Evolutionary conservation across 1,140 invertebrate species (phyloP), one percentile per base, ranked within the genome.

Genomic region (Ostrea denselamellosa): DNA sequence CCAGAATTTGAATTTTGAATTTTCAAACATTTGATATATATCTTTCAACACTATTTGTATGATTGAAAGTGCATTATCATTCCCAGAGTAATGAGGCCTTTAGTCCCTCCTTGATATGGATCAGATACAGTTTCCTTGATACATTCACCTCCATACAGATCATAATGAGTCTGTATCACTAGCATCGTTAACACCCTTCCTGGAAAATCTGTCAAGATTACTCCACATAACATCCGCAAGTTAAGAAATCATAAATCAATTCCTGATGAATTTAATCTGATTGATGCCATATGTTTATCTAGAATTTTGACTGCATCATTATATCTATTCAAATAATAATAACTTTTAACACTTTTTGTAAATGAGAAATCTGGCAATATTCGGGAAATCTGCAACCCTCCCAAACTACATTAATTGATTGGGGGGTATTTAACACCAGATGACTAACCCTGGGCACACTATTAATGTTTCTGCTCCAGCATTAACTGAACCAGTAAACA

Each of bases 351-450:
- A 2, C 17, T 19, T 19, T 7, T n/a, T 62, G 17, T 7, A 34
- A 12, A 44, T 77, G 25, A 14, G 68, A 25, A 77, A 77, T 34
- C 25, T 7, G 56, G 56, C 56, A 62, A 62, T 62, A 77, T 34
- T 34, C 5, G 22, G 17, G 9, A 34, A 77, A 17, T 77, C n/a
- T 71, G 65, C 10, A 25, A 22, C 28, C 28, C 68, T 25, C 65
- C 22, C n/a, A n/a, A n/a, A 44, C 28, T 77, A 14, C 0, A 44
- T 77, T 77, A 77, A 77, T 77, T n/a, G n/a, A n/a, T n/a, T n/a
- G 17, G 68, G 68, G 28, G 68, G 10, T 62, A 62, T 62, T 77
- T 77, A 77, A 77, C 68, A 77, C 22, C 22, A 14, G 25, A 77
- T 77, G 22, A 77, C 68, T 34, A 28, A 28, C 68, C 68, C 34